Percentiles rank a stretch among this genome's conserved stretches.
Conservation (phyloP, 2,797 vertebrate species). For the Gila robusta region DNA sequence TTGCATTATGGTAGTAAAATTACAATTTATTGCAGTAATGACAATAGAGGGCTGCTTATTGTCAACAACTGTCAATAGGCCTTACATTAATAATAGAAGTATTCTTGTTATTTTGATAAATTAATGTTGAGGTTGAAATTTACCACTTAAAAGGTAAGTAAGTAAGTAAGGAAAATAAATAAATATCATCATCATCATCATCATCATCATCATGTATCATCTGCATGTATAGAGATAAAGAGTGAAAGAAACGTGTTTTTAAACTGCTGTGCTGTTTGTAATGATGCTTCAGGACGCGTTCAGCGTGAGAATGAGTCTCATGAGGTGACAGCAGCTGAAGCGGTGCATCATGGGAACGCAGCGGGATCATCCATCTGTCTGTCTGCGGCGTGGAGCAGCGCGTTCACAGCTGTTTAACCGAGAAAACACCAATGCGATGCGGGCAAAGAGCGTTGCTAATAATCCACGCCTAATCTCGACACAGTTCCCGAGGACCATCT, state of each 20-base stretch:
- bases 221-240: neutral
- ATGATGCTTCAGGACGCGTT: neutral
- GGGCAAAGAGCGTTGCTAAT: neutral
- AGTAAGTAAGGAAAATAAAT: too few species aligned
- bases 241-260: too few species aligned
- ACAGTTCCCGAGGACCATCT: neutral
- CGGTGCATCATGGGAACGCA: constrained; percentile 23
- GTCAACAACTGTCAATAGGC: neutral
- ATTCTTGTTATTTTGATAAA: neutral
- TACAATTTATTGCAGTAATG: neutral
- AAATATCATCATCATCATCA: too few species aligned
- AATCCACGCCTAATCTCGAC: neutral
- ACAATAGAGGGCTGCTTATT: neutral
- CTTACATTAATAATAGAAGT: neutral
- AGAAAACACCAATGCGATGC: neutral
- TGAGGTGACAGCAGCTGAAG: constrained; percentile 34
- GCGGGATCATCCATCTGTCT: constrained; percentile 37
- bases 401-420: constrained; percentile 21
- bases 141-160: neutral
- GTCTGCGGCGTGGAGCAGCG: constrained; percentile 31
- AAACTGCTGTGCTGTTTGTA: neutral
- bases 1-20: neutral
- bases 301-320: constrained; percentile 12
- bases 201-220: neutral
- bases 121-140: neutral